Conservation (phyloP, 1,140 invertebrate genomes). For the Zaprionus vittiger region DNA sequence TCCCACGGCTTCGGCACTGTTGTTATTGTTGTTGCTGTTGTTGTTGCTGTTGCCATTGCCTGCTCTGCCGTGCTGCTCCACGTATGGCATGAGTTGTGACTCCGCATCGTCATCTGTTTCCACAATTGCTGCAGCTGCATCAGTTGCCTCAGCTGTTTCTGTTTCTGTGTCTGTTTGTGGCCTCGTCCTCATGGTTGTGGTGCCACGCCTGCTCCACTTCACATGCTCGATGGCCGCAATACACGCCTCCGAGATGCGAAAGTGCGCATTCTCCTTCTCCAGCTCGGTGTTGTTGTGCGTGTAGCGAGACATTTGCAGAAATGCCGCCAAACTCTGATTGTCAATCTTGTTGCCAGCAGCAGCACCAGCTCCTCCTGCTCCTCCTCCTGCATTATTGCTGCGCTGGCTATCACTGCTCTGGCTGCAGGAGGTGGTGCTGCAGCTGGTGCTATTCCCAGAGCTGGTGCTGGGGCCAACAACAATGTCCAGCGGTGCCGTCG, state of each 20-base stretch:
- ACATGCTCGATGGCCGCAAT: conserved; percentile 93
- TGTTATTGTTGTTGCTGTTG: not conserved
- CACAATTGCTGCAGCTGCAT: not conserved
- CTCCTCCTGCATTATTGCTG: conserved; percentile 1
- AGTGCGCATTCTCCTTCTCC: conserved; percentile 94
- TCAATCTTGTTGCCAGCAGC: conserved; percentile 84
- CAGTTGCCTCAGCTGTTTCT: conserved; percentile 20
- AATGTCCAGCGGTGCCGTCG: conserved; percentile 69
- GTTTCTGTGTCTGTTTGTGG: not conserved
- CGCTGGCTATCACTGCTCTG: conserved; percentile 48
- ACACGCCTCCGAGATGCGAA: conserved; percentile 93
- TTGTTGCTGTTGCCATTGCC: not conserved
- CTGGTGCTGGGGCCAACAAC: not conserved
- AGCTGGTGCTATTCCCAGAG: conserved; percentile 15
- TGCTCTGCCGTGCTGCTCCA: conserved; percentile 26
- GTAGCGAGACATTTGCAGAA: conserved; percentile 90
- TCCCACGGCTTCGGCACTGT: conserved; percentile 92
- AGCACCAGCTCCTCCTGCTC: not conserved
- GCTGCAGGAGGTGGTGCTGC: conserved; percentile 53
- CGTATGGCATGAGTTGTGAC: conserved; percentile 45
- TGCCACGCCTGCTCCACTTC: conserved; percentile 75
- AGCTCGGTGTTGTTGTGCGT: conserved; percentile 90
- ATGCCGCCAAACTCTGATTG: conserved; percentile 91
- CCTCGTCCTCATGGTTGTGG: not conserved
- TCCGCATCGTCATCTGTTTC: not conserved